These are phyloP conservation scores for Lepidurus packardi DNA, from an alignment of 1,140 invertebrate species.

Conservation along the genomic window DNA sequence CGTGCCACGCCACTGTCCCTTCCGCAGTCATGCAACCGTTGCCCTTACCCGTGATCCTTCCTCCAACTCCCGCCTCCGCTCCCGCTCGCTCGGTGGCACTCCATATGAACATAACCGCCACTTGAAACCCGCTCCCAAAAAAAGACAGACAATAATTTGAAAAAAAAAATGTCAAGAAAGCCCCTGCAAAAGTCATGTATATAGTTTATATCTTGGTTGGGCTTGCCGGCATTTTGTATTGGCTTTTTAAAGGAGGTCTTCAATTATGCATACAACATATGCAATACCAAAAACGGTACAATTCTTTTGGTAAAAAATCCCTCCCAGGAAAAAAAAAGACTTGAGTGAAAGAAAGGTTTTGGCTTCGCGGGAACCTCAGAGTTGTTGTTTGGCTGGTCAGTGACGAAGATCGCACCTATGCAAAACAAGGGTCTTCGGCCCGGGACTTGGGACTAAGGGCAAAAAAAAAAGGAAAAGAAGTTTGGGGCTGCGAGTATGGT, in stretches of 20 bases:
- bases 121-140: background rate
- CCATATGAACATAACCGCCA: background rate
- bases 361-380: slow-evolving; percentile 4
- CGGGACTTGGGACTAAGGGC: background rate
- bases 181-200: slow-evolving; percentile 7
- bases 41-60: background rate
- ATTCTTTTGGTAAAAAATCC: background rate
- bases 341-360: background rate
- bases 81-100: background rate
- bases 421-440: slow-evolving; percentile 17
- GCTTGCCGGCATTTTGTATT: slow-evolving; percentile 4
- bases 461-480: background rate
- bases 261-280: background rate
- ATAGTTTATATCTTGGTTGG: background rate
- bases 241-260: background rate
- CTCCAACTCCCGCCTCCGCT: background rate
- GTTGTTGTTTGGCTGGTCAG: background rate
- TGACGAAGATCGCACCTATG: slow-evolving; percentile 11
- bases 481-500: background rate
- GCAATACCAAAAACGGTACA: background rate
- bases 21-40: background rate
- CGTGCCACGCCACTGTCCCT: background rate
- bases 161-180: background rate
- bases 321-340: background rate
- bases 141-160: too few species aligned